Base-by-base conservation (phyloP, 2,888 invertebrate species). In the Azorinus chamasolen region DNA sequence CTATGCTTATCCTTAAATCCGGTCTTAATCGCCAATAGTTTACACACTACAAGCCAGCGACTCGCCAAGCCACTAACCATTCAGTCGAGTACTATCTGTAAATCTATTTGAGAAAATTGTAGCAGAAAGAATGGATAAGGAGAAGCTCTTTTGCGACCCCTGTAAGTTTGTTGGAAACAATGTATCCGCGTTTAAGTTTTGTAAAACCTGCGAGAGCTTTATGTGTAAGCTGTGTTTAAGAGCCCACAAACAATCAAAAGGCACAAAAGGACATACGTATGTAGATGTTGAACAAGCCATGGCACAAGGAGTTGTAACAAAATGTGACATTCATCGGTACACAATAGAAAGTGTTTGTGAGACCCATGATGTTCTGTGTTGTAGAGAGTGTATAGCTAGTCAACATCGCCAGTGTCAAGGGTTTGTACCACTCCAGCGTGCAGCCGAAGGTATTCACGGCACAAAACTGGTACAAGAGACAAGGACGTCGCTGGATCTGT, bases 321-420 rank as follows among this genome's bases (percentile, higher is more conserved):
- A 43, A 27, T 79, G 79, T 48, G 79, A 62, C 22, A 63, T 72
- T 25, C 79, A 79, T 73, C 55, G 51, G 24, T 18, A 50, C 1
- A 55, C 48, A 41, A 25, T 79, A 27, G 79, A 79, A 22, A 64
- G 68, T 58, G 72, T 59, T 32, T 79, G 79, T 41, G 20, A 55
- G 14, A 37, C 18, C 0, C 79, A 79, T 54, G 71, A 68, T 25
- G 8, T 18, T 1, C 14, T 75, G 5, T 79, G 79, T 43, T 79
- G 79, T 32, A 66, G 74, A 45, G 51, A 61, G 20, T 79, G 79
- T 37, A 43, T 75, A n/a, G 32, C 64, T 14, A 27, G 27, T 12
- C 27, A 48, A 0, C 79, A 79, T 46, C 12, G 16, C 14, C 43
- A 53, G 0, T 79, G 79, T 41, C 54, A 51, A 16, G 46, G 20